phyloP scores from a whole-genome alignment of 2,888 invertebrate genomes.

The Exocentrus adspersus region DNA sequence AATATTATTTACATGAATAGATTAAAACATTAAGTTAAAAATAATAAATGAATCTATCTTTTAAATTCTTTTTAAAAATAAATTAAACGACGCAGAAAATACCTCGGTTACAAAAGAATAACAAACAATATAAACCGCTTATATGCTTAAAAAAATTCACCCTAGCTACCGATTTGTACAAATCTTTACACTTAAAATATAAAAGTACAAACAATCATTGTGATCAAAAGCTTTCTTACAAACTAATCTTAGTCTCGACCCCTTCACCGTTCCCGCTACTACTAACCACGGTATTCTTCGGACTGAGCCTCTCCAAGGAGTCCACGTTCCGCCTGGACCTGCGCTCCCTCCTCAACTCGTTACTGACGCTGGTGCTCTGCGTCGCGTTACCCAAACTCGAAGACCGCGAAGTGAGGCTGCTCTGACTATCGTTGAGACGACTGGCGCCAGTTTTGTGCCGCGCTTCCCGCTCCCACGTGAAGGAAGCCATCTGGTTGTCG shows the following conservation, averaged over 20 bases:
- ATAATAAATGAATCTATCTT: no score
- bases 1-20: conserved; percentile 38
- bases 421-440: conserved; percentile 60
- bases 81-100: no score
- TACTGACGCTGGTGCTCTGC: conserved; percentile 62
- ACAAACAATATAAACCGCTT: no score
- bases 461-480: conserved; percentile 50
- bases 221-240: conserved; percentile 32
- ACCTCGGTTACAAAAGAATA: no score
- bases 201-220: no score
- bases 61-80: no score
- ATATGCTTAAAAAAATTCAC: no score
- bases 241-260: conserved; percentile 58
- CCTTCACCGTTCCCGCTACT: conserved; percentile 55
- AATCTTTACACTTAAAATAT: no score
- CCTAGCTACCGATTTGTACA: conserved; percentile 2
- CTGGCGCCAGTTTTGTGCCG: conserved; percentile 53
- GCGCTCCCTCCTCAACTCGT: conserved; percentile 54
- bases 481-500: conserved; percentile 38
- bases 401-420: conserved; percentile 59
- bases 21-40: no score
- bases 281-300: conserved; percentile 57
- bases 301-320: conserved; percentile 47
- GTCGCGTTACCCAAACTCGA: conserved; percentile 61
- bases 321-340: conserved; percentile 46